Evolutionary conservation across 2,113 vertebrate species (phyloP), one percentile per base, ranked within the genome.

Genomic region (Aldabrachelys gigantea): DNA sequence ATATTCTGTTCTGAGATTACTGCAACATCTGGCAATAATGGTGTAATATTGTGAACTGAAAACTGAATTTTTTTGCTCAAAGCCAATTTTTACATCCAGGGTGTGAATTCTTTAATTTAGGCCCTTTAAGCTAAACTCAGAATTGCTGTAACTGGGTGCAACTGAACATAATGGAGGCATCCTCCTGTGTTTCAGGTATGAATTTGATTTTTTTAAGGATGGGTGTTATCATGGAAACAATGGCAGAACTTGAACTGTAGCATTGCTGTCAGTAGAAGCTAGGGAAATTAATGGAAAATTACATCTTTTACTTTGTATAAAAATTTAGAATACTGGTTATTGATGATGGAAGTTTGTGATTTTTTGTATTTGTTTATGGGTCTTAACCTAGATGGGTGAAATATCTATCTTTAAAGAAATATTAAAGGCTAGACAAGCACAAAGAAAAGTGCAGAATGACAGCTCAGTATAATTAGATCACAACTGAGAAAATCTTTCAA

Each of bases 371-470:
- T 72, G n/a, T 72, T 72, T 38, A 72, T 72, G 65, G 19, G n/a
- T 38, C 35, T 72, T 72, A 69, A 35, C 62, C 31, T 69, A n/a
- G 31, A 69, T 69, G 8, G 65, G 84, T 7, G 62, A 1, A 47
- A 3, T 76, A 52, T 22, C 1, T 52, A 56, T 83, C 50, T 90
- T 94, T 11, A 90, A 94, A 44, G 5, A 87, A 82, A 83, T 53
- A 52, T 1, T 24, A 50, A 81, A 4, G 78, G 27, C 0, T 83
- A 6, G 10, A 75, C n/a, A 85, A 91, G 53, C 1, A 3, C 3
- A 38, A 0, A 14, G 1, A 85, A 29, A 57, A 4, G 54, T 7
- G 24, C 10, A 80, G 24, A 47, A 56, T 29, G 13, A 53, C n/a
- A 69, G 90, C 35, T 14, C 2, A 0, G 5, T 21, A 31, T 5